Base-by-base conservation (phyloP, 2,113 vertebrate genomes). In the Noturus placidus region DNA sequence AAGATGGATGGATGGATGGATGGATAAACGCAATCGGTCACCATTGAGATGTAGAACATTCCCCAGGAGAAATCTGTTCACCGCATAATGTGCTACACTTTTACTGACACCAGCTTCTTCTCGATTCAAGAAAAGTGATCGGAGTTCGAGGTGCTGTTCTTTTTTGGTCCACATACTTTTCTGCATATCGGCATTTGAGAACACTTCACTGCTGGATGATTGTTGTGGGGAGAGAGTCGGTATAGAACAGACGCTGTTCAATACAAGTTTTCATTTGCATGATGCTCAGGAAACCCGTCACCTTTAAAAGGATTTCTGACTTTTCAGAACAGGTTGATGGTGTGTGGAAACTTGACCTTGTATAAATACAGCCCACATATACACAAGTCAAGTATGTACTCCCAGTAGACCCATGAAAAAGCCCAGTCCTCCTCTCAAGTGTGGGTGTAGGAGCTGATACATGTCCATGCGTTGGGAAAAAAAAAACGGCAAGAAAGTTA, bases 381-480 rank as follows among this genome's bases (percentile, higher is more conserved):
- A 59, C 25, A 11, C 56, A 27, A 61, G 56, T 82, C 79, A 82
- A 82, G 79, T 82, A 25, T 82, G 33, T 61, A 61, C 61, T 82
- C 57, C 56, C 56, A 42, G 56, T 1, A 42, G 79, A 27, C 33
- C 27, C 25, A 56, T 25, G 56, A 59, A 25, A 46, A 17, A 81
- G 79, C 35, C 52, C 52, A 27, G 79, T 59, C 56, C 11, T 82
- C 57, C 57, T 61, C 56, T 25, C 56, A 82, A 35, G 54, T 38
- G 79, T 82, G 79, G 79, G 79, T 82, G 79, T 27, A 25, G 33
- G 33, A 6, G 79, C 33, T 42, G 33, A 59, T 38, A 80, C 30
- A 56, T 33, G 30, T 56, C 54, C 46, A 35, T 22, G 30, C 20
- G 11, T 19, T 79, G 50, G 50, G 4, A 79, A 30, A 54, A 22